These are phyloP conservation scores for Ictalurus furcatus DNA, from an alignment of 2,113 vertebrate genomes.

Conservation along the genomic window DNA sequence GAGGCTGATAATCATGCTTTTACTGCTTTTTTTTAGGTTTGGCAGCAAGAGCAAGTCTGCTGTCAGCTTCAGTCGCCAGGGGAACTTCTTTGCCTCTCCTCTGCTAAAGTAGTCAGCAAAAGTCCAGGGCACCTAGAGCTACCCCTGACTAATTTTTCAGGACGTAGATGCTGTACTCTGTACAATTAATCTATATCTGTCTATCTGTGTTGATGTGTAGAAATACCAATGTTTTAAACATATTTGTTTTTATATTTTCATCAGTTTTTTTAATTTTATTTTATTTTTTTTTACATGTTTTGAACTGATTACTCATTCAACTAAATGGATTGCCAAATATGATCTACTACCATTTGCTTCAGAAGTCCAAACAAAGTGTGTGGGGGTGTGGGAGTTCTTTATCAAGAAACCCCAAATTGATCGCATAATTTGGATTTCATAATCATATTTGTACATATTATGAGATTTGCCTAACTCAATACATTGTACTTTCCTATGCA, in stretches of 20 bases:
- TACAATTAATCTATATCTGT: constrained; percentile 15
- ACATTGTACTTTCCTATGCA: not conserved
- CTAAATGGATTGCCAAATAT: constrained; percentile 29
- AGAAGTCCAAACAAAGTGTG: not conserved
- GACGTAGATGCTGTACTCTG: constrained; percentile 32
- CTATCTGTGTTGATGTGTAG: not conserved
- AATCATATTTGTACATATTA: constrained; percentile 2
- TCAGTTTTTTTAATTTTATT: constrained; percentile 17
- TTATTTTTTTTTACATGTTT: not conserved
- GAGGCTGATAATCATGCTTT: constrained; percentile 12
- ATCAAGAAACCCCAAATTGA: constrained; percentile 33
- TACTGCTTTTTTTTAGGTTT: constrained; percentile 74
- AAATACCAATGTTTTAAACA: constrained; percentile 3
- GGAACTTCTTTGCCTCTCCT: constrained; percentile 91
- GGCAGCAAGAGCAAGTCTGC: constrained; percentile 89
- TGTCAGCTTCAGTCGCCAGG: constrained; percentile 76
- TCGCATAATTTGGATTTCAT: not conserved
- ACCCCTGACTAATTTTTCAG: not conserved
- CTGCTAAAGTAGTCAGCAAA: constrained; percentile 78
- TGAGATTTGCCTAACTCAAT: not conserved
- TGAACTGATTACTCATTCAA: constrained; percentile 8
- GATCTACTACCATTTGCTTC: not conserved
- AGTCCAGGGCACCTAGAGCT: not conserved
- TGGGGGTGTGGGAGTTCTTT: constrained; percentile 32
- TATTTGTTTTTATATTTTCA: constrained; percentile 28